Evolutionary conservation across 2,888 invertebrate species (phyloP), one percentile per base, ranked within the genome.

Genomic region (Taphrorychus bicolor): DNA sequence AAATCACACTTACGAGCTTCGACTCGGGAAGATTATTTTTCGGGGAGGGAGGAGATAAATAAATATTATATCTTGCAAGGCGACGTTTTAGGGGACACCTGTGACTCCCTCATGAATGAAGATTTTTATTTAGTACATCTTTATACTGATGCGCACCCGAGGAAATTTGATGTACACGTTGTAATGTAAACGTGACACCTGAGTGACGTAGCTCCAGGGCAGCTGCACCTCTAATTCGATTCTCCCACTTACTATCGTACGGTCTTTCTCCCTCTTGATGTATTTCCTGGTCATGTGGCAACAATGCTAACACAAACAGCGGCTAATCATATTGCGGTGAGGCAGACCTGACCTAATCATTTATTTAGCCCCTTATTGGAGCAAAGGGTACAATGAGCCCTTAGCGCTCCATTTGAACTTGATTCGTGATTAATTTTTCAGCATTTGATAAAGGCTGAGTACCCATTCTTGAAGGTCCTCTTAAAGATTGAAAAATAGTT

Each of bases 1-100:
- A 75, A 80, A 80, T 80, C 80, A 79, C 78, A 76, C 79, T 80
- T 80, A 79, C 64, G 62, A 63, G 70, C 73, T 73, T 68, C 67
- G 59, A 69, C 62, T 59, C 56, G 57, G 56, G 66, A 66, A 61
- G 66, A 66, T 66, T 61, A 66, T 66, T 66, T 66, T 58, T 66
- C 32, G 65, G 56, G 42, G 17, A 48, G 59, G 49, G 24, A 42
- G 21, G 42, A 53, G 53, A 59, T 52, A 59, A 54, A 65, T 65
- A 65, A 59, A 59, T 65, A 65, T 52, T 59, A 51, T 22, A 32
- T 57, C 16, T n/a, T 23, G 2, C 24, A n/a, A 23, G 24, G 48
- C 22, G 41, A 16, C 45, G 22, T 45, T 64, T 58, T 64, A 64
- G 14, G 32, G 42, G 42, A 64, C 63, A 64, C 63, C 58, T 64